Conservation (phyloP, 2,888 invertebrate species). For the Epistrophella euchroma region DNA sequence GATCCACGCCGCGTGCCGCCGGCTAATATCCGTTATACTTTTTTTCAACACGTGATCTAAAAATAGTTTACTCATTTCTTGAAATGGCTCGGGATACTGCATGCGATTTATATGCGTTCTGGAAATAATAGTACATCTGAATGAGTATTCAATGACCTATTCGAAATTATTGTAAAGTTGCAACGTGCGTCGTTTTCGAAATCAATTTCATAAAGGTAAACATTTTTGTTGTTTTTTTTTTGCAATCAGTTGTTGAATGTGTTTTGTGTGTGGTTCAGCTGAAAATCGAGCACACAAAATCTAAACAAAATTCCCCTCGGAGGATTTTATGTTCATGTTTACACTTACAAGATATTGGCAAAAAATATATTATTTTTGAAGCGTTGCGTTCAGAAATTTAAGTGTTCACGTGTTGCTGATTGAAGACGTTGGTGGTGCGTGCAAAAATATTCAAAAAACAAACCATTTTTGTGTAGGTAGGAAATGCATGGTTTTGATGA, state of each 20-base stretch:
- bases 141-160: slow-evolving; percentile 10
- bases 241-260: background rate
- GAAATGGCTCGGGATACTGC: too few species aligned
- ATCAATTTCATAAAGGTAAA: slow-evolving; percentile 45
- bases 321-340: slow-evolving; percentile 46
- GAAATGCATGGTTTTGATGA: background rate
- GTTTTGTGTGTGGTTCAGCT: slow-evolving; percentile 22
- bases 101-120: slow-evolving; percentile 36
- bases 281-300: slow-evolving; percentile 40
- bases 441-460: slow-evolving; percentile 56
- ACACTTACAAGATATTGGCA: slow-evolving; percentile 61
- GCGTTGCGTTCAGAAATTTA: slow-evolving; percentile 37
- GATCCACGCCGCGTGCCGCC: background rate
- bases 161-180: slow-evolving; percentile 35
- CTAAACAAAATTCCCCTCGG: slow-evolving; percentile 37
- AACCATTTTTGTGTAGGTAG: background rate
- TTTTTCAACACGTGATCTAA: slow-evolving; percentile 25
- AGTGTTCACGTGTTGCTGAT: slow-evolving; percentile 23
- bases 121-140: slow-evolving; percentile 7
- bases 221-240: background rate
- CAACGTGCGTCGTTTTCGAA: slow-evolving; percentile 38
- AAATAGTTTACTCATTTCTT: slow-evolving; percentile 46
- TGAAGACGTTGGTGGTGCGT: slow-evolving; percentile 51
- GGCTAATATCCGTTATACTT: slow-evolving; percentile 35
- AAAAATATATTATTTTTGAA: slow-evolving; percentile 20